Conservation (phyloP, 1,140 invertebrate genomes). For the Andricus grossulariae region DNA sequence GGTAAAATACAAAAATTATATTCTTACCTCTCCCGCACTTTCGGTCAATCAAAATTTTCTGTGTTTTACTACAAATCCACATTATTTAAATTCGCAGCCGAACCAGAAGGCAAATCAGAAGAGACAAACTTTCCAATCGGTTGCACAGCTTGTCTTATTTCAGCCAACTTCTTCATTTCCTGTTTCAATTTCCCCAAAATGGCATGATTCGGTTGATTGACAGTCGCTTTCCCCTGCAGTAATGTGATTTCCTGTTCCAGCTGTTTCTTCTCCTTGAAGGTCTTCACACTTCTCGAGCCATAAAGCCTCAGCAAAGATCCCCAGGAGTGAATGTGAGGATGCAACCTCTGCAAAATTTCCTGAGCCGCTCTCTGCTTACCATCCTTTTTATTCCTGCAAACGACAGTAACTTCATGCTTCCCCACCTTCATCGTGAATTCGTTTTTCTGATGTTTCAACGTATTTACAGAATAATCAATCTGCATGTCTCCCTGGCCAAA, state of each 20-base stretch:
- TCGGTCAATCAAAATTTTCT: not conserved
- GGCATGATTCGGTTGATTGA: slow-evolving; percentile 94
- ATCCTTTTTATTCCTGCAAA: slow-evolving; percentile 96
- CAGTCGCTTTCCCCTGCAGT: slow-evolving; percentile 91
- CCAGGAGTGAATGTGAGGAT: slow-evolving; percentile 96
- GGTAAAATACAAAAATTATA: not conserved
- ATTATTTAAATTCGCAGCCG: slow-evolving; percentile 85
- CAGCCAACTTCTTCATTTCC: slow-evolving; percentile 91
- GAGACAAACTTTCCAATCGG: slow-evolving; percentile 86
- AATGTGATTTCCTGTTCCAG: slow-evolving; percentile 96
- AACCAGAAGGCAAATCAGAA: slow-evolving; percentile 81
- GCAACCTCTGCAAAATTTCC: slow-evolving; percentile 92
- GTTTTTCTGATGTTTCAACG: slow-evolving; percentile 93
- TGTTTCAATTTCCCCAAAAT: slow-evolving; percentile 92
- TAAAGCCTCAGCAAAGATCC: slow-evolving; percentile 95
- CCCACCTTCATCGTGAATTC: slow-evolving; percentile 97
- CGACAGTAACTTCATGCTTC: slow-evolving; percentile 91
- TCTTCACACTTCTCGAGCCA: slow-evolving; percentile 93
- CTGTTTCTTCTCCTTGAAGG: slow-evolving; percentile 94
- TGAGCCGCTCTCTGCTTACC: slow-evolving; percentile 98
- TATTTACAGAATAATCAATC: slow-evolving; percentile 91
- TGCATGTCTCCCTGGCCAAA: slow-evolving; percentile 93
- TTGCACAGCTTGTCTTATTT: slow-evolving; percentile 80
- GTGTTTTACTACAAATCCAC: slow-evolving; percentile 78
- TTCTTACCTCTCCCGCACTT: not conserved